These are phyloP conservation scores for Meteorus colon DNA, from an alignment of 2,888 invertebrate genomes.

Conservation along the genomic window DNA sequence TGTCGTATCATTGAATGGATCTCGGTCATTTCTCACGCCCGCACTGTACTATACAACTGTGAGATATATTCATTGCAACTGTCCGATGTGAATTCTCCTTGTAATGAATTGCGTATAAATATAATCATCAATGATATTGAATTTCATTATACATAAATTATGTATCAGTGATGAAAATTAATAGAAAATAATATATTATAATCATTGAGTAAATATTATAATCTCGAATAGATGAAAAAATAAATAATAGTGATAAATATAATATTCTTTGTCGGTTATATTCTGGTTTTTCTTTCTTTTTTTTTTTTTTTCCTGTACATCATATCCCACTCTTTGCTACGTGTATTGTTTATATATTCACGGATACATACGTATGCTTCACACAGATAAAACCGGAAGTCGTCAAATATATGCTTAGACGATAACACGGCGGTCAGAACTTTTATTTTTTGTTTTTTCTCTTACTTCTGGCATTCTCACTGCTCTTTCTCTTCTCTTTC, in stretches of 20 bases:
- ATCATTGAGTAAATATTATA: no score
- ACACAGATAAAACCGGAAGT: conserved; percentile 18
- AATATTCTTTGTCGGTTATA: neutral
- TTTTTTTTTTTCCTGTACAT: neutral
- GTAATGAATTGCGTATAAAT: no score
- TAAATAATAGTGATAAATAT: neutral
- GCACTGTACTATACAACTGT: neutral
- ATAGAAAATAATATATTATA: no score
- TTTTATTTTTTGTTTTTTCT: conserved; percentile 9
- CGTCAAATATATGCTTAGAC: conserved; percentile 16
- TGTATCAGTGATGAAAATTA: no score
- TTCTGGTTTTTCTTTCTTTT: neutral
- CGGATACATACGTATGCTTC: neutral
- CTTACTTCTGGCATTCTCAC: neutral
- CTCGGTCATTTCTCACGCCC: conserved; percentile 39
- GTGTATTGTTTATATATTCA: neutral
- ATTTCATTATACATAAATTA: neutral
- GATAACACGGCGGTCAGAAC: conserved; percentile 12
- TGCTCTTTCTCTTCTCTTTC: neutral
- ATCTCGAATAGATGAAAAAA: neutral
- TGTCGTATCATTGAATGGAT: conserved; percentile 39
- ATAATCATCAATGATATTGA: neutral
- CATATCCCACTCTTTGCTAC: neutral
- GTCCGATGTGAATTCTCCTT: neutral
- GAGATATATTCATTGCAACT: neutral